Evolutionary conservation across 2,797 vertebrate species (phyloP), one percentile per base, ranked within the genome.

Genomic region (Lates japonicus): DNA sequence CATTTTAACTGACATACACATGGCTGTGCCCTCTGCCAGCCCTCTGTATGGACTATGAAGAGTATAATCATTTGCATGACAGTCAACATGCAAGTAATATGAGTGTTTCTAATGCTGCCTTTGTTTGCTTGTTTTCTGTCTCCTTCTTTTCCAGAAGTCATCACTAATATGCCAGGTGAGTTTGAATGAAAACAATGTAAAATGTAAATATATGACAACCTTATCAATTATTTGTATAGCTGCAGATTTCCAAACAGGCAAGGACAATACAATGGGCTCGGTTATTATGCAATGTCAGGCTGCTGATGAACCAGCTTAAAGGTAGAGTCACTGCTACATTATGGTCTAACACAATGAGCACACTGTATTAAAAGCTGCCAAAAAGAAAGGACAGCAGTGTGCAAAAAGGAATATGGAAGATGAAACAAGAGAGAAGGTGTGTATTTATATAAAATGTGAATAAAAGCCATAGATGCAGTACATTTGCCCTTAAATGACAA

Each of bases 111-210:
- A 99, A 98, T 76, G 76, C 66, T 90, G 74, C 48, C 46, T 90
- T 76, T 85, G 29, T 91, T 51, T 94, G 51, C 77, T 78, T 85
- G 39, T 83, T 75, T 78, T 83, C 39, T 87, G 20, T 74, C 62
- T 84, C 69, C 54, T 69, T 79, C 63, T 84, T 5, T 94, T 17
- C 70, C 96, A 99, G 98, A 97, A 93, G 96, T 96, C 96, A 96
- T 79, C 96, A 96, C 84, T 92, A 89, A 84, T 79, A 95, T 96
- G 90, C 97, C 97, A 99, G 98, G 98, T 99, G 96, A 99, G 98
- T 97, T 78, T 75, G 1, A 80, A 61, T 51, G 2, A 59, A 80
- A 61, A 61, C 13, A 22, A 8, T 3, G n/a, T 29, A 20, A 13
- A n/a, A 31, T 20, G 2, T 54, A 51, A 61, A 42, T 42, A 14